Base-by-base conservation (phyloP, 2,888 invertebrate species). In the Eupithecia abbreviata region DNA sequence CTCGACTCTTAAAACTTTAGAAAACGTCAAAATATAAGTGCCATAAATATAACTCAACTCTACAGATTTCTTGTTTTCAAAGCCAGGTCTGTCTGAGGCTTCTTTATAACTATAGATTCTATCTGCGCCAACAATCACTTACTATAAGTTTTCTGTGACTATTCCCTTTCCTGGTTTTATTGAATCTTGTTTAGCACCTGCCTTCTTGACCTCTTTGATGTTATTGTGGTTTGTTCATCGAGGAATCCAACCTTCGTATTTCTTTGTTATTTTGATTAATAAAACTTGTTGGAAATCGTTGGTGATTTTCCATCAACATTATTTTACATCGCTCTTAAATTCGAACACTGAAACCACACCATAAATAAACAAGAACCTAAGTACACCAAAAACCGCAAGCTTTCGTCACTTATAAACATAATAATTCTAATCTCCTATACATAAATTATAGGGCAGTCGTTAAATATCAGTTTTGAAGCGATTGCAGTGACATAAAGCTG, bases 401-500 rank as follows among this genome's bases (percentile, higher is more conserved):
- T 91, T 92, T 90, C 90, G 88, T 88, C 90, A 91, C 85, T 82
- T 82, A 88, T 85, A 85, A 88, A 90, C 87, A 88, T 88, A 89
- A 90, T 91, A 88, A 90, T 90, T 92, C 90, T 91, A 91, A 92
- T 92, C 90, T 91, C 85, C 87, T 88, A 89, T 88, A 90, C 90
- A 91, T 92, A 91, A 92, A 92, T 92, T 90, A 92, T 87, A 84
- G 86, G 84, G 84, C 85, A 88, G 90, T 90, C 91, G 91, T 93
- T 92, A 93, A 93, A 92, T 93, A 93, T 92, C 91, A 92, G 91
- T 90, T 90, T 86, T 86, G 87, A 90, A 88, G 90, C 89, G 88
- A 90, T 92, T 91, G 90, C 91, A 90, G 86, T 91, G 90, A 91
- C 91, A 92, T 87, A 90, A 90, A 91, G 90, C 89, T 90, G 89